Percentiles rank a stretch among this genome's conserved stretches.
Conservation (phyloP, 1,140 invertebrate genomes). For the Euwallacea fornicatus region DNA sequence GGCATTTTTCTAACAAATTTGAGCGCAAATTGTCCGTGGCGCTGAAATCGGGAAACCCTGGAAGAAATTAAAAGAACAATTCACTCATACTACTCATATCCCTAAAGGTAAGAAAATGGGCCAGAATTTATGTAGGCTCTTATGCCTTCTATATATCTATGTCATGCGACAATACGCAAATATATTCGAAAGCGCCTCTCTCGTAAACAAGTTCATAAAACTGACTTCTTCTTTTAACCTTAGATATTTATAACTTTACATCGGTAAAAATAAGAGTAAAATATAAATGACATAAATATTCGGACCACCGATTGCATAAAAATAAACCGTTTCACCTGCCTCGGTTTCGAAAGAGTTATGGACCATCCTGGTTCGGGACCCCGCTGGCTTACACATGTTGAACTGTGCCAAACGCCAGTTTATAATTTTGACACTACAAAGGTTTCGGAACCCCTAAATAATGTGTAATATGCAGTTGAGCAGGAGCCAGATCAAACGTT, state of each 20-base stretch:
- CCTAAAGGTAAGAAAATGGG: no score
- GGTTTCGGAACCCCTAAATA: slow-evolving; percentile 29
- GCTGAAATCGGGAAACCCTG: no score
- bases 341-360: slow-evolving; percentile 33
- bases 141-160: no score
- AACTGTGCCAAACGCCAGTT: slow-evolving; percentile 35
- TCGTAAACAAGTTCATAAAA: slow-evolving; percentile 28
- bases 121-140: no score
- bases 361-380: slow-evolving; percentile 28
- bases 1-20: no score
- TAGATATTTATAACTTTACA: slow-evolving; percentile 31
- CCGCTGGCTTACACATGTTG: slow-evolving; percentile 38
- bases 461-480: slow-evolving; percentile 22
- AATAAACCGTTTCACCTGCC: slow-evolving; percentile 39
- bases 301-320: slow-evolving; percentile 36
- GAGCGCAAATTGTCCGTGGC: no score
- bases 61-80: no score
- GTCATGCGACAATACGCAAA: not conserved
- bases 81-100: no score
- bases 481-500: slow-evolving; percentile 3
- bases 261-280: slow-evolving; percentile 35
- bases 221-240: slow-evolving; percentile 17
- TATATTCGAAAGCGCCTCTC: not conserved
- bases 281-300: slow-evolving; percentile 33
- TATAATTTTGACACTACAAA: slow-evolving; percentile 40